These are phyloP conservation scores for Drosophila sechellia DNA, from an alignment of 1,140 invertebrate genomes.

Conservation along the genomic window DNA sequence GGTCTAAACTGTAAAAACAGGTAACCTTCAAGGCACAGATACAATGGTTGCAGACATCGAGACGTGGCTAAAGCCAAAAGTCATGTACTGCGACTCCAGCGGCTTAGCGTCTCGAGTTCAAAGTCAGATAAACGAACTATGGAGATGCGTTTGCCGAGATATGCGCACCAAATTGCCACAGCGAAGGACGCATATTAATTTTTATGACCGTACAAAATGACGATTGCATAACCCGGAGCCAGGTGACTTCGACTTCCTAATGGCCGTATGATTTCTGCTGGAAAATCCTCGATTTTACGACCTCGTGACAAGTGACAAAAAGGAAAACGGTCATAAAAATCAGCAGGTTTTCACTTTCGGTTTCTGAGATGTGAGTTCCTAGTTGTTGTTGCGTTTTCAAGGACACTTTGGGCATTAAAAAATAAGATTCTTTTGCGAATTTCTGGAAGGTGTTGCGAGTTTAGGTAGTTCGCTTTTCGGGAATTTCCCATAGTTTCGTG, in stretches of 20 bases:
- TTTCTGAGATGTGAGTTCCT: slow-evolving; percentile 4
- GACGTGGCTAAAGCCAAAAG: slow-evolving; percentile 67
- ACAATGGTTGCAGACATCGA: slow-evolving; percentile 49
- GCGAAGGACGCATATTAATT: slow-evolving; percentile 84
- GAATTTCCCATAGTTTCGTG: slow-evolving; percentile 24
- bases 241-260: slow-evolving; percentile 80
- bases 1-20: slow-evolving; percentile 77
- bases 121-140: slow-evolving; percentile 60
- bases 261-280: slow-evolving; percentile 56
- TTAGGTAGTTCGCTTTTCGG: slow-evolving; percentile 40
- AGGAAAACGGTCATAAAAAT: slow-evolving; percentile 36
- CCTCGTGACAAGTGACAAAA: slow-evolving; percentile 60
- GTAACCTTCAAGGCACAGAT: slow-evolving; percentile 65
- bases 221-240: slow-evolving; percentile 74
- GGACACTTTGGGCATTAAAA: slow-evolving; percentile 66
- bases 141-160: slow-evolving; percentile 68
- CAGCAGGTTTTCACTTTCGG: slow-evolving; percentile 74
- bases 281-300: slow-evolving; percentile 48
- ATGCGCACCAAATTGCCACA: slow-evolving; percentile 68
- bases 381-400: slow-evolving; percentile 69
- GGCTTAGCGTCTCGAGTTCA: slow-evolving; percentile 43
- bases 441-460: slow-evolving; percentile 43
- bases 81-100: slow-evolving; percentile 56
- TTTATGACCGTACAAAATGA: slow-evolving; percentile 80
- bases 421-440: slow-evolving; percentile 33